Conservation (phyloP, 2,888 invertebrate species). For the Drosophila dives region DNA sequence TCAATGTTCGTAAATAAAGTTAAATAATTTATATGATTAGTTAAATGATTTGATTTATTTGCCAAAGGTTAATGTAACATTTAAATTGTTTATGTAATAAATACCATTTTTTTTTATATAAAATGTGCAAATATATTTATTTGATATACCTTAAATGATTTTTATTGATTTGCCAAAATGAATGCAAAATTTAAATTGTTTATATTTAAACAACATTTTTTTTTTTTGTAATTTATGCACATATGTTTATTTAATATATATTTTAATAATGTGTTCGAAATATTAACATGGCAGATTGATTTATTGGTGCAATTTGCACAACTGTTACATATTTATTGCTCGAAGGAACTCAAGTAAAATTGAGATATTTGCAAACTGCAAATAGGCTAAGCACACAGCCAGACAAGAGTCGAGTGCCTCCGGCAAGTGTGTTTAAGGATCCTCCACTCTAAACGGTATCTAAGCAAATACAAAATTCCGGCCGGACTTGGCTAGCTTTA, state of each 20-base stretch:
- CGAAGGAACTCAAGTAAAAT: not conserved
- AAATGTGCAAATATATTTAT: too few species aligned
- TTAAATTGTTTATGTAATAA: not conserved
- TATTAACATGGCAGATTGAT: not conserved
- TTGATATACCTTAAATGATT: too few species aligned
- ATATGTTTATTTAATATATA: not conserved
- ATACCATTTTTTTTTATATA: not conserved
- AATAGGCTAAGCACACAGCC: not conserved
- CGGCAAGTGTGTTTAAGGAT: conserved; percentile 1
- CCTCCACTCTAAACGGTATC: not conserved
- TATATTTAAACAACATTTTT: not conserved
- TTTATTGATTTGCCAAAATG: not conserved
- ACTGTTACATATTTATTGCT: not conserved
- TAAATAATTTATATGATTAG: not conserved
- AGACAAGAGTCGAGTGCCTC: not conserved
- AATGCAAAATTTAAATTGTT: not conserved
- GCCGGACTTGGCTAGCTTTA: conserved; percentile 31
- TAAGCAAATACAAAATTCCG: conserved; percentile 28
- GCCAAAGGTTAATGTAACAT: not conserved
- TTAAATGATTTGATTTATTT: not conserved
- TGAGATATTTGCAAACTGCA: not conserved
- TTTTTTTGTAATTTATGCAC: too few species aligned
- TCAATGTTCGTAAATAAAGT: not conserved
- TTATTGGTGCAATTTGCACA: not conserved
- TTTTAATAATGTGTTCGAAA: not conserved